Evolutionary conservation across 2,113 vertebrate species (phyloP).

Genomic region (Ceyx margarethae): DNA sequence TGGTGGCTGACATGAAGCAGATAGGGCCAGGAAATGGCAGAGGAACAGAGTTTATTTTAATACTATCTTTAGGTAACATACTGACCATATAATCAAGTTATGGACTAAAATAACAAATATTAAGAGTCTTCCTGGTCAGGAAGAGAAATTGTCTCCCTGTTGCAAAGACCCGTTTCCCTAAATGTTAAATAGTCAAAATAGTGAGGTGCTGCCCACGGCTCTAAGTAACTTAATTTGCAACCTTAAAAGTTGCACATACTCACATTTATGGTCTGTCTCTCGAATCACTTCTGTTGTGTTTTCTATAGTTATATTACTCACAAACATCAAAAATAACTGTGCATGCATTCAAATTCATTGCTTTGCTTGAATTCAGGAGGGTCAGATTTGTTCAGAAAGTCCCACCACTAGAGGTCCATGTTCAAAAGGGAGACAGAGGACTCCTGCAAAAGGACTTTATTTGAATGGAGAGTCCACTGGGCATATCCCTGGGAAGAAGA

Average conservation of each 20-base stretch:
- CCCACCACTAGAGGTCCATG: too few species aligned
- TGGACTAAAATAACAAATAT: not conserved
- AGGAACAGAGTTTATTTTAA: not conserved
- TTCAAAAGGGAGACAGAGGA: too few species aligned
- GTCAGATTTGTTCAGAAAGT: not conserved
- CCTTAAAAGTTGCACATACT: not conserved
- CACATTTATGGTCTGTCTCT: not conserved
- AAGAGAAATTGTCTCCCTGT: not conserved
- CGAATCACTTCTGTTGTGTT: not conserved
- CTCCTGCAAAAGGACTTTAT: too few species aligned
- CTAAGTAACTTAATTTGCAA: not conserved
- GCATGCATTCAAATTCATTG: not conserved
- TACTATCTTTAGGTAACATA: not conserved
- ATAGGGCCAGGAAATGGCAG: not conserved
- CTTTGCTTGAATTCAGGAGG: not conserved
- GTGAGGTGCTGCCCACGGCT: not conserved
- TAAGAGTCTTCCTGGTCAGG: not conserved
- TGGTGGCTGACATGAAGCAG: not conserved
- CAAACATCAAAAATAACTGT: fast-evolving
- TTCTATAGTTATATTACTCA: not conserved
- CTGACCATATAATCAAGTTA: too few species aligned
- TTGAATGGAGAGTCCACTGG: too few species aligned
- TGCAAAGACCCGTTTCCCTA: not conserved
- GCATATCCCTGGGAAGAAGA: too few species aligned
- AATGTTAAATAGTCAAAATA: not conserved